Base-by-base conservation (phyloP, 2,888 invertebrate species). In the Callimorpha dominula region DNA sequence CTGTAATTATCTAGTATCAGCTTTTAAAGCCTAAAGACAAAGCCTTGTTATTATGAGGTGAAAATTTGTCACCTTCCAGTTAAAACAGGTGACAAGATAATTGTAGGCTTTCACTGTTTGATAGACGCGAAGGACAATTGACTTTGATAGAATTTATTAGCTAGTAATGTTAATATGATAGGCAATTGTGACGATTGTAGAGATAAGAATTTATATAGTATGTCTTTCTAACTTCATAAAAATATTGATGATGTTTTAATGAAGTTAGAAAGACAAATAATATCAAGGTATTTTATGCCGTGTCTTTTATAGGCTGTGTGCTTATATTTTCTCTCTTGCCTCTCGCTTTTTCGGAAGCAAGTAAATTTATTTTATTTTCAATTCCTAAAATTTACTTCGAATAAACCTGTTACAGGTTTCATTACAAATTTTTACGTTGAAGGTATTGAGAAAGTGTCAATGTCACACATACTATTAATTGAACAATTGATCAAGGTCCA, bases 41-140 rank as follows among this genome's bases (percentile, higher is more conserved):
- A 65, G 67, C n/a, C 71, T 65, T 70, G 70, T 72, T 63, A 77
- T 68, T 73, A 77, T 31, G n/a, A 72, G 49, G 71, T 75, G 76
- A 75, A 80, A 75, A 77, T 84, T 82, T 77, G 78, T 80, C 82
- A 80, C 85, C 73, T 76, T 20, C 1, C 46, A 49, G 78, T 64
- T 70, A 76, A 68, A 72, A 80, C 70, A 62, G 68, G 71, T 76
- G 85, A 82, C 82, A 78, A 65, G 63, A 49, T 84, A 82, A 84
- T 84, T 84, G 69, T 68, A 42, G 71, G 76, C 63, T 76, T 79
- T 64, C 54, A 50, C 54, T 52, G 65, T 68, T 65, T 43, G 69
- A 73, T 69, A 50, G 64, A 68, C 70, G 62, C 64, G 68, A 67
- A 57, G 77, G 31, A 69, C 52, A 65, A 72, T 77, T 68, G 65